A percentile compares a stretch with the other conserved stretches of the same genome.
Evolutionary conservation across 2,888 invertebrate genomes (phyloP).

Genomic region (Conchocele bisecta): DNA sequence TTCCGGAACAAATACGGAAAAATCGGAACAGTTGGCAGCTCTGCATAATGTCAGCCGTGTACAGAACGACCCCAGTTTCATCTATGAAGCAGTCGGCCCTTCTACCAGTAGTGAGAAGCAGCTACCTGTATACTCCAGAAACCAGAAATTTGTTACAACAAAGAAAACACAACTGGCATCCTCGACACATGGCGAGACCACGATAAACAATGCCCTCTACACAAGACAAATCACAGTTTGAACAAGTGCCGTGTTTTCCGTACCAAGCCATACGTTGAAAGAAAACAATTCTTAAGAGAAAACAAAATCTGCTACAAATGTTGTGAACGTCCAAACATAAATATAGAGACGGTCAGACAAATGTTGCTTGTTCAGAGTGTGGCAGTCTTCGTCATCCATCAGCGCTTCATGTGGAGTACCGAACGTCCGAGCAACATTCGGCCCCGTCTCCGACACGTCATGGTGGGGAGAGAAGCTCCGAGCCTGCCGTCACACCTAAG

Average conservation of each 20-base stretch:
- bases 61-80: neutral
- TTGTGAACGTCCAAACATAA: conserved; percentile 6
- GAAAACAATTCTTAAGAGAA: neutral
- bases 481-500: too few species aligned
- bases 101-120: too few species aligned
- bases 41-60: conserved; percentile 21
- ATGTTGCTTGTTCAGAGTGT: conserved; percentile 4
- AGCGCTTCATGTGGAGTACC: neutral
- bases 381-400: conserved; percentile 1
- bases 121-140: too few species aligned
- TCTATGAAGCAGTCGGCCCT: conserved; percentile 36
- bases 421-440: neutral
- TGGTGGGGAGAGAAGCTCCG: conserved; percentile 14
- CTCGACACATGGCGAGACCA: too few species aligned
- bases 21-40: too few species aligned
- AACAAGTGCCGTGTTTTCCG: neutral
- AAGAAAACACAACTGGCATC: too few species aligned
- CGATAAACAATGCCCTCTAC: neutral
- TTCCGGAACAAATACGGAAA: too few species aligned
- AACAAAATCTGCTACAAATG: conserved; percentile 2
- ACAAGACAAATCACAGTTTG: neutral
- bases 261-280: neutral
- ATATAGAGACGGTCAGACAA: conserved; percentile 7
- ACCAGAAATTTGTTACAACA: too few species aligned
- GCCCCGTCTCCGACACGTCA: neutral